Evolutionary conservation across 2,797 vertebrate species (phyloP), one percentile per base, ranked within the genome.

Genomic region (Synanceia verrucosa): DNA sequence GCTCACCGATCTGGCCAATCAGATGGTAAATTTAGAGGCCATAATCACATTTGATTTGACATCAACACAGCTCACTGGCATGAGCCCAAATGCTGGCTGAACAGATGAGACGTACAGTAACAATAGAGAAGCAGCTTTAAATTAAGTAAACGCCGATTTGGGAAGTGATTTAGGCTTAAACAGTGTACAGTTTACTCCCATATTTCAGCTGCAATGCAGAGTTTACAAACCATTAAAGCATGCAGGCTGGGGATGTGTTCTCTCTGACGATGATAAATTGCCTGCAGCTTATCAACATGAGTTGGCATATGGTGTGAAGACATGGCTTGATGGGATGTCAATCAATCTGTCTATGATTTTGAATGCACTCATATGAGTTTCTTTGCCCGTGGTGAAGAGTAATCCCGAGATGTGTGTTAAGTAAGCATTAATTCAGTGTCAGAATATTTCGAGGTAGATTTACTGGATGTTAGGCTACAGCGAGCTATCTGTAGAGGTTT

Each of bases 201-300:
- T 73, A 51, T 64, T 81, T 64, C 33, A 64, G 67, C 77, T 74
- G 66, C 80, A 84, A 13, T 81, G 73, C 60, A 28, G 76, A 79
- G 77, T 85, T 73, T 81, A 68, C 37, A 60, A 61, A 66, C 57
- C 80, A 70, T 74, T 75, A 84, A 65, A 74, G 78, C 79, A 56
- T 67, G 71, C 71, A 64, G 78, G 61, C 83, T 62, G 77, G 63
- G 67, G 84, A 88, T 70, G 84, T 78, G 62, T 76, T 77, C 64
- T 31, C 46, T 56, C 73, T 88, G 91, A 93, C 91, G 19, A 90
- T 89, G 91, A 93, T 91, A 81, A 92, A 93, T 92, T 90, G 87
- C 90, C 88, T 84, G 78, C 76, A 83, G 88, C 87, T 91, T 88
- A 91, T 92, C 90, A 91, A 88, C 83, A 78, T 41, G 66, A 82